Conservation (phyloP, 2,113 vertebrate species). For the Odontesthes bonariensis region DNA sequence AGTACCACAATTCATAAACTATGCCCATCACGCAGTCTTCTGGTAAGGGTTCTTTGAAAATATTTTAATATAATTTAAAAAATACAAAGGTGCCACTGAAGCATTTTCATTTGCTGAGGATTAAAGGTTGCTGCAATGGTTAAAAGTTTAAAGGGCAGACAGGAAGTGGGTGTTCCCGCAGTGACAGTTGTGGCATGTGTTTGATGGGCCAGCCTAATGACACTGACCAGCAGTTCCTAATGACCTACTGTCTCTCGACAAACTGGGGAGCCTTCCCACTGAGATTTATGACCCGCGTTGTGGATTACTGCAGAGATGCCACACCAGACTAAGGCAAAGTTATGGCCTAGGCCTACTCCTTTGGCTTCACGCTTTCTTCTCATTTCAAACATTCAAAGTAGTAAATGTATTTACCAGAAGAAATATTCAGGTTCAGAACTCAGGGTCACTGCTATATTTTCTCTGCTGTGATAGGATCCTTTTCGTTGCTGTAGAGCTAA, state of each 20-base stretch:
- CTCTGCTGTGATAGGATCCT: constrained; percentile 11
- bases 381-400: constrained; percentile 27
- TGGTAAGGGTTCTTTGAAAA: neutral
- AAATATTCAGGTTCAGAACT: constrained; percentile 32
- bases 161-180: constrained; percentile 72
- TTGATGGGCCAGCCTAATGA: constrained; percentile 60
- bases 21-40: constrained; percentile 31
- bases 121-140: constrained; percentile 47
- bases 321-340: constrained; percentile 39
- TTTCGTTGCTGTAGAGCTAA: constrained; percentile 14
- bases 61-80: too few species aligned
- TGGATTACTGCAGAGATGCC: constrained; percentile 55
- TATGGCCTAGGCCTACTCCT: constrained; percentile 17
- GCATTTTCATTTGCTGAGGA: constrained; percentile 38
- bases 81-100: constrained; percentile 6
- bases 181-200: constrained; percentile 62
- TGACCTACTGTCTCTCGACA: constrained; percentile 68
- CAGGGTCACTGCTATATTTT: constrained; percentile 23
- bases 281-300: constrained; percentile 74
- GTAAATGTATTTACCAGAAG: constrained; percentile 19
- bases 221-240: constrained; percentile 62
- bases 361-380: constrained; percentile 37
- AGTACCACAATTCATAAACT: constrained; percentile 43
- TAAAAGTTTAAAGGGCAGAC: constrained; percentile 69
- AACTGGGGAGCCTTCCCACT: constrained; percentile 59